A percentile compares a stretch with the other conserved stretches of the same genome.
Conservation (phyloP, 2,888 invertebrate species). For the Eudiplozoon nipponicum region DNA sequence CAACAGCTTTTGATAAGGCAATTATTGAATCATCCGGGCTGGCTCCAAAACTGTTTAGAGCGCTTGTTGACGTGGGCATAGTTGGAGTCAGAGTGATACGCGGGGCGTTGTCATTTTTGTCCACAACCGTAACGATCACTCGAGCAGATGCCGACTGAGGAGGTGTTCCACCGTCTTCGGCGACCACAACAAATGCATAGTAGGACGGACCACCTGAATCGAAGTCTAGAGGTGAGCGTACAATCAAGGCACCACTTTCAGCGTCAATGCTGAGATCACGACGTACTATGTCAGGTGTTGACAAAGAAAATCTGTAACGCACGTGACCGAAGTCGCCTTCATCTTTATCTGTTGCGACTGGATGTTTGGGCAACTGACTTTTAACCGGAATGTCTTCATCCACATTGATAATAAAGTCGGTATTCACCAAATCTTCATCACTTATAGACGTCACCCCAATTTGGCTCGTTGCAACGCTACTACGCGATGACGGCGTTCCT, state of each 20-base stretch:
- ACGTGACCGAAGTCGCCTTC: background rate
- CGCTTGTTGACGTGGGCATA: constrained; percentile 7
- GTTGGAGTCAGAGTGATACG: constrained; percentile 7
- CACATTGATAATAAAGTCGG: background rate
- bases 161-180: constrained; percentile 12
- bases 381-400: background rate
- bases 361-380: background rate
- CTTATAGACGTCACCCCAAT: too few relatives aligned
- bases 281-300: background rate
- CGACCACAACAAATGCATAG: constrained; percentile 14
- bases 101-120: constrained; percentile 17
- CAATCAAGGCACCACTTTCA: background rate
- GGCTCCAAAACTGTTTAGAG: constrained; percentile 4
- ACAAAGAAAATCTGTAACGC: background rate
- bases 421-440: too few relatives aligned
- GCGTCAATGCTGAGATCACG: background rate
- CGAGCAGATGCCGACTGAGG: constrained; percentile 9
- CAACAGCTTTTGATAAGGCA: constrained; percentile 4
- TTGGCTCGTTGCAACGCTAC: too few relatives aligned
- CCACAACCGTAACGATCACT: constrained; percentile 14
- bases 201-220: constrained; percentile 12
- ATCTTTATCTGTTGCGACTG: background rate
- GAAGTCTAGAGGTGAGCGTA: background rate
- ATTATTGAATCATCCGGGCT: constrained; percentile 12
- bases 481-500: too few relatives aligned